Conservation (phyloP, 2,888 invertebrate species). For the Phasia obesa region DNA sequence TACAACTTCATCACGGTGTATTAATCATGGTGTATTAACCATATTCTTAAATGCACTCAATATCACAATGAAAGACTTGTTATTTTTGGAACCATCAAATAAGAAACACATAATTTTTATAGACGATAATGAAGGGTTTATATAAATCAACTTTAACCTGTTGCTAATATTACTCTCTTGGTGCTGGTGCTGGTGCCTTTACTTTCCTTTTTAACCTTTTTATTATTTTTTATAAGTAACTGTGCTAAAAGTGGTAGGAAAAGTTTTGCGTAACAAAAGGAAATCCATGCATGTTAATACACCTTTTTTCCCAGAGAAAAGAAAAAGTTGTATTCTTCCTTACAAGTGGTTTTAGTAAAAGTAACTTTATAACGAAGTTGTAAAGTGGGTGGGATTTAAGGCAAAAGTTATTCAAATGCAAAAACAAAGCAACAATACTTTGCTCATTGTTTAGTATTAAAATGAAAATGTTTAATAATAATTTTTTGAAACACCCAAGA, state of each 20-base stretch:
- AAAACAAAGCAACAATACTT: neutral
- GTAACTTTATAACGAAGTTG: slow-evolving; percentile 4
- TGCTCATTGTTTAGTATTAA: neutral
- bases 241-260: neutral
- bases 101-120: no score
- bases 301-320: slow-evolving; percentile 4
- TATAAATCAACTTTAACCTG: no score
- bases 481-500: no score
- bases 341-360: neutral
- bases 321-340: neutral
- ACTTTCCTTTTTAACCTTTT: neutral
- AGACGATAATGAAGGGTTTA: no score
- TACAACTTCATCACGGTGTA: no score
- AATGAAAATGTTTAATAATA: neutral
- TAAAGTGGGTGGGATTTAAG: slow-evolving; percentile 16
- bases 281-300: slow-evolving; percentile 54
- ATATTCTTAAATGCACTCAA: no score
- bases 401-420: slow-evolving; percentile 35
- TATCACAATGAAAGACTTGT: no score
- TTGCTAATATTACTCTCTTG: no score
- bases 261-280: neutral
- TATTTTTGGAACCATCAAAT: no score
- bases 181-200: neutral
- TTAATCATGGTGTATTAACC: no score
- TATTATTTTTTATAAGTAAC: neutral